phyloP scores from a whole-genome alignment of 2,888 invertebrate species.

The Microctonus aethiopoides region DNA sequence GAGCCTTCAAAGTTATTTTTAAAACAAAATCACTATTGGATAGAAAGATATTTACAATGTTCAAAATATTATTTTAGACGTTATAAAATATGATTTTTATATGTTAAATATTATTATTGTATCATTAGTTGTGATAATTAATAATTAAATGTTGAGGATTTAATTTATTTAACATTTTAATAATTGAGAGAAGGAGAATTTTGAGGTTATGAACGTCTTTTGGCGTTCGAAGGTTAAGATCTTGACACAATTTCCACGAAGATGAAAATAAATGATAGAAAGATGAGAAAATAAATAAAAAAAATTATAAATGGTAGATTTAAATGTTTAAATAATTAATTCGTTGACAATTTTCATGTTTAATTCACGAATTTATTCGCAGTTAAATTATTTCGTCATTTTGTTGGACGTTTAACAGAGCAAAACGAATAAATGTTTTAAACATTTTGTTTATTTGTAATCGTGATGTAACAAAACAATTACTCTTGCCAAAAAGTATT shows the following conservation, averaged over 20 bases:
- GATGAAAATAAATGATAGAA: not conserved
- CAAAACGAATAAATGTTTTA: not conserved
- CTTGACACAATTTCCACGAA: not conserved
- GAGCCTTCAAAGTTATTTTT: constrained; percentile 63
- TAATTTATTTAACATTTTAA: too few species aligned
- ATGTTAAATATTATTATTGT: too few species aligned
- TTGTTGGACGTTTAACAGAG: not conserved
- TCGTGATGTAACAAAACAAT: constrained; percentile 50
- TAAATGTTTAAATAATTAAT: not conserved
- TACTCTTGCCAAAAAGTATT: constrained; percentile 51
- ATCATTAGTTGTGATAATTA: too few species aligned
- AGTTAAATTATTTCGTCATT: constrained; percentile 6
- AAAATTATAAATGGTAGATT: not conserved
- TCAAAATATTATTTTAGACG: too few species aligned
- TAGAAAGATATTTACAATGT: too few species aligned
- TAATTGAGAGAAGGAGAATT: too few species aligned
- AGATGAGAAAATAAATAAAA: not conserved
- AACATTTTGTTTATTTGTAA: not conserved
- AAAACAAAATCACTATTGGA: constrained; percentile 41
- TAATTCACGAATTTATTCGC: not conserved
- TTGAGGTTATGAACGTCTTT: too few species aligned
- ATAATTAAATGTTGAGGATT: too few species aligned
- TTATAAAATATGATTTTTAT: too few species aligned
- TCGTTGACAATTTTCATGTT: constrained; percentile 8
- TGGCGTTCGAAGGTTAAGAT: not conserved